Percentiles rank a stretch among this genome's conserved stretches.
phyloP scores from a whole-genome alignment of 1,140 invertebrate species.

The Campoletis sonorensis region DNA sequence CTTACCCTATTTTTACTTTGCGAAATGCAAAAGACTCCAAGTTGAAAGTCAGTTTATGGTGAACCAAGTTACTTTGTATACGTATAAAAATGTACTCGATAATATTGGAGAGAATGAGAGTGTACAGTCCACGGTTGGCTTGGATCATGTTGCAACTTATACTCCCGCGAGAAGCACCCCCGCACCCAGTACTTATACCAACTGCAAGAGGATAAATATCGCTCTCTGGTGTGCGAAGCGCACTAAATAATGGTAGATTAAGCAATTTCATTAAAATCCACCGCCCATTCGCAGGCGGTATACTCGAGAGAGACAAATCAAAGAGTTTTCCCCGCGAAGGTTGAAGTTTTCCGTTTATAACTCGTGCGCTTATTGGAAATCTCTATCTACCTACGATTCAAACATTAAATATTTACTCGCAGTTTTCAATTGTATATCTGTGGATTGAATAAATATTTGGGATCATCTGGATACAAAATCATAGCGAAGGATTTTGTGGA shows the following conservation, averaged over 20 bases:
- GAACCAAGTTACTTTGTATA: neutral
- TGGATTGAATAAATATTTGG: constrained; percentile 1
- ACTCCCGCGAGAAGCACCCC: neutral
- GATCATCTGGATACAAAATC: no score
- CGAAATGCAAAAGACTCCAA: constrained; percentile 25
- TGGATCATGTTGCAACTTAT: neutral
- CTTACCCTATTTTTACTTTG: constrained; percentile 19
- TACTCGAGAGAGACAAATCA: constrained; percentile 30
- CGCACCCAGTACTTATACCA: neutral
- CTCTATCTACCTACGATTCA: neutral
- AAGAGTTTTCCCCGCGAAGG: constrained; percentile 29
- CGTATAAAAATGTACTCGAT: no score
- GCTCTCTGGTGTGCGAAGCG: constrained; percentile 8
- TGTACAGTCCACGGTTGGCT: constrained; percentile 15
- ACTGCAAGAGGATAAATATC: constrained; percentile 44
- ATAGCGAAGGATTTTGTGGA: no score
- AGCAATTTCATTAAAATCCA: constrained; percentile 54
- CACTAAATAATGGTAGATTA: constrained; percentile 56
- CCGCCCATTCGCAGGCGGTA: neutral
- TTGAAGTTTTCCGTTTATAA: constrained; percentile 49
- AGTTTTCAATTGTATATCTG: neutral
- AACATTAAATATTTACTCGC: neutral
- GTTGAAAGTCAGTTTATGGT: constrained; percentile 21
- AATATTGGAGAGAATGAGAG: neutral
- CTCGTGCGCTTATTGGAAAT: neutral